Evolutionary conservation across 2,113 vertebrate species (phyloP).

Genomic region (Clarias macrocephalus): DNA sequence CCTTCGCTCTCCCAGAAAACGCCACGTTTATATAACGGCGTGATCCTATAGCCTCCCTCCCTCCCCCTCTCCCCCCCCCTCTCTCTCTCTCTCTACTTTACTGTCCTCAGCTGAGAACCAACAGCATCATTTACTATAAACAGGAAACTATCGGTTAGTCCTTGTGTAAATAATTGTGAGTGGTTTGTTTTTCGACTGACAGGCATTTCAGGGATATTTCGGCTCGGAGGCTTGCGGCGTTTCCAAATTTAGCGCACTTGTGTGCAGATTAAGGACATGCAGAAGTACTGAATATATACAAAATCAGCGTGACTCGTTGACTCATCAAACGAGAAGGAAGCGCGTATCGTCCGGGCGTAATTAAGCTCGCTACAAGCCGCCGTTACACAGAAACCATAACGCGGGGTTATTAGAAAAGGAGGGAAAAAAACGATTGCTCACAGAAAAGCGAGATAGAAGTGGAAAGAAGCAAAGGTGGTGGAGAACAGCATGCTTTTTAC

Average conservation of each 20-base stretch:
- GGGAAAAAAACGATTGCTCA: neutral
- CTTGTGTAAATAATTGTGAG: neutral
- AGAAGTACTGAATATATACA: slow-evolving; percentile 2
- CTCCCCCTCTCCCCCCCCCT: slow-evolving; percentile 41
- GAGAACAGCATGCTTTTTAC: too few species aligned
- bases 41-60: slow-evolving; percentile 67
- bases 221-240: neutral
- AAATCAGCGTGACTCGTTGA: neutral
- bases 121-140: slow-evolving; percentile 55
- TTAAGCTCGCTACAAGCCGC: neutral
- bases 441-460: neutral
- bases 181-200: neutral
- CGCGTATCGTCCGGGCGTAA: neutral
- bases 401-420: neutral
- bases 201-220: slow-evolving; percentile 1
- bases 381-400: neutral
- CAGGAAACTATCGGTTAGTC: slow-evolving; percentile 61
- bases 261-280: neutral
- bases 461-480: neutral
- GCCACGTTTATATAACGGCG: slow-evolving; percentile 69
- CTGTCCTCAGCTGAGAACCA: slow-evolving; percentile 64
- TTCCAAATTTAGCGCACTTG: neutral
- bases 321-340: slow-evolving; percentile 2
- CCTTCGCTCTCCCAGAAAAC: slow-evolving; percentile 66
- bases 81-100: slow-evolving; percentile 33